Evolutionary conservation across 2,113 vertebrate species (phyloP), one percentile per base, ranked within the genome.

Genomic region (Ploceus nigricollis): DNA sequence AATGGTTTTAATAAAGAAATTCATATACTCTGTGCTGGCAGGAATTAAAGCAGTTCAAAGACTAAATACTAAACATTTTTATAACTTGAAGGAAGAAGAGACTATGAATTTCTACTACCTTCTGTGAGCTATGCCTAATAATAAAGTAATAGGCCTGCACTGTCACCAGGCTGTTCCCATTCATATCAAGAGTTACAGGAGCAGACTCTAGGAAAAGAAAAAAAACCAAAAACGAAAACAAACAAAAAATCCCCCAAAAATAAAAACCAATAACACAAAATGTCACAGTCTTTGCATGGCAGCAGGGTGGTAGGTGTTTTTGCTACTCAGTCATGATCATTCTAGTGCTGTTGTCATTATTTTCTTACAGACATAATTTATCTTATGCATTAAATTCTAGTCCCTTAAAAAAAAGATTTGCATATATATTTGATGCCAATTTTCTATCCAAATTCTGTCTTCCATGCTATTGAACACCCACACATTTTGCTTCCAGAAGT

Each of bases 171-270:
- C 23, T 35, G 4, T 14, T 82, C 15, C 13, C 11, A n/a, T 73
- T 44, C 23, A 22, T 28, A 69, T n/a, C 15, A 42, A 72, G 25
- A 27, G 4, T 53, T 35, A 37, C 1, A 33, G 11, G 7, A 82
- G 18, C 21, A 50, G 13, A 33, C 4, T 42, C 8, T n/a, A 76
- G 53, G 5, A 23, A 30, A 25, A 22, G 2, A 19, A 37, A 4
- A 8, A 11, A 33, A 7, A 57, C n/a, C 1, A 19, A 33, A 17
- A 15, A 25, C 10, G 3, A 30, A 31, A 7, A 11, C 3, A 33
- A 30, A 45, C 3, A 35, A 33, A 61, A 13, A 11, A 28, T 20
- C 11, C 21, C 19, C 14, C 6, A 42, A 50, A 13, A 25, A 9
- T 11, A 53, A 33, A 33, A 47, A 12, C 25, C 37, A 33, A 1